Evolutionary conservation across 2,888 invertebrate genomes (phyloP), one percentile per base, ranked within the genome.

Genomic region (Ormyrus labotus): DNA sequence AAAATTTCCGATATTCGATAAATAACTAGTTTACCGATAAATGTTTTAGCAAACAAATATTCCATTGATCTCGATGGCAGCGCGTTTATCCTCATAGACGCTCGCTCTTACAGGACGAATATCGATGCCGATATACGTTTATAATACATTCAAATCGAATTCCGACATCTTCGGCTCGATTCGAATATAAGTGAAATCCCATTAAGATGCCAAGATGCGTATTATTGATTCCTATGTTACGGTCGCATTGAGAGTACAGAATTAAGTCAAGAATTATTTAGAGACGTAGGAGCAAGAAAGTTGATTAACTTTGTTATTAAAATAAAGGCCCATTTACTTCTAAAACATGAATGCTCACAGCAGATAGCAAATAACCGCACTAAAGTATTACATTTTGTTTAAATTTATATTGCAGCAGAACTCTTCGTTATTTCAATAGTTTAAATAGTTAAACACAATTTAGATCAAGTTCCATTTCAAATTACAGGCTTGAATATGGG

Each of bases 141-240:
- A 58, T 78, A 78, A 78, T 78, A 65, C 65, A 78, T 78, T 78
- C 65, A 65, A 71, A 78, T 78, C 34, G 71, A 71, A 78, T 78
- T 71, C 78, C 65, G 9, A 47, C 57, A 53, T 58, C 55, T 50
- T 47, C 64, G 60, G 10, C 11, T 78, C 78, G 8, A 71, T 65
- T 71, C 70, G 71, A 58, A 58, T 71, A 67, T 60, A 75, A 75
- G 75, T 65, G 64, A 71, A 78, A 71, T 71, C 71, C 78, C 71
- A 78, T 78, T 71, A 78, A 58, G 47, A 78, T 71, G 64, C 60
- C 65, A 50, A 78, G 78, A 78, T 78, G 78, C 51, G 71, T 78
- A 78, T 71, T 78, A 78, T 78, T 60, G 70, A 77, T 70, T 8
- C 5, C 48, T n/a, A 8, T 13, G 67, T 64, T 58, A 45, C 63